Base-by-base conservation (phyloP, 92 coral and sea anemone genomes). In the Parazoanthus darwini region DNA sequence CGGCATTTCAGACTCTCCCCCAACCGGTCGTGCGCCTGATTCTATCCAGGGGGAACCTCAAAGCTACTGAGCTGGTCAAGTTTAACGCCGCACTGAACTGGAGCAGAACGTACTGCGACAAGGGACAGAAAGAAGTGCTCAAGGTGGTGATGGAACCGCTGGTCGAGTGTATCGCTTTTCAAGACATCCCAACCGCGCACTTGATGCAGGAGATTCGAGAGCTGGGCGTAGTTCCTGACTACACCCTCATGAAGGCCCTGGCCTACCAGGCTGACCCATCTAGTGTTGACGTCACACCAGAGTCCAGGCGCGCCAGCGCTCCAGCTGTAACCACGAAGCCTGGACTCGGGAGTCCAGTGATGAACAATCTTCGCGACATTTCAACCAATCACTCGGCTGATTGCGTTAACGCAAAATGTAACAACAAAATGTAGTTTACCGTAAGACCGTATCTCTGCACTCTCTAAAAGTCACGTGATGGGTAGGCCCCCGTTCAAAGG, bases 201-300 rank as follows among this genome's bases (percentile, higher is more conserved):
- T 88, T 92, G 76, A 92, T 92, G 92, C 88, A 82, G 54, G 90
- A 92, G 67, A 91, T 92, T 39, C 94, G 94, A 14, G 80, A 89
- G 51, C 72, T 89, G 79, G 90, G 81, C 82, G 88, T 92, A 66
- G 92, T 92, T 22, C 91, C 94, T 1, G 92, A 89, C 51, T 87
- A 89, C 82, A 87, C 80, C 79, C 58, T 92, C 8, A 81, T 92
- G 94, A 89, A 92, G 29, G 94, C 94, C n/a, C 86, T 92, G 36
- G 94, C 94, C 26, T 92, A 89, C 86, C 92, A 92, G 85, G 94
- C 92, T 6, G 94, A 92, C 46, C 94, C 94, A 25, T 25, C 86
- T 36, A 86, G 94, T 66, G 89, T 89, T 13, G 80, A 77, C 44
- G 86, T 82, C 44, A 74, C 72, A 50, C 89, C 82, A 56, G 89